Evolutionary conservation across 2,888 invertebrate genomes (phyloP), one percentile per base, ranked within the genome.

Genomic region (Meteorus colon): DNA sequence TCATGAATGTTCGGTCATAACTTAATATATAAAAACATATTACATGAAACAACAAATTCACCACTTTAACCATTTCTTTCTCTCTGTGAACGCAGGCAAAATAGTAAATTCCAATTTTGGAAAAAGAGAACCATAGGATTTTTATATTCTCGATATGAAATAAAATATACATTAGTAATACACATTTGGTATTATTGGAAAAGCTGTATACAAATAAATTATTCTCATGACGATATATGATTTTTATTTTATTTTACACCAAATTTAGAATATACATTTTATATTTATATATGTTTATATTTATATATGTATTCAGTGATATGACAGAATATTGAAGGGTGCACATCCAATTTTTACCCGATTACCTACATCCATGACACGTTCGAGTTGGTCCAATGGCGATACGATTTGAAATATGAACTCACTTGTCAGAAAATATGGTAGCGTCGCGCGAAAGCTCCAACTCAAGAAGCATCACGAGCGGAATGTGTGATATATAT

Each of bases 371-470:
- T 68, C 68, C 71, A 63, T 62, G 66, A 60, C 71, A 59, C 69
- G 62, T 67, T 60, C 67, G 59, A 34, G 65, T 48, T 75, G 67
- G 77, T 67, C 59, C 73, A 69, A 73, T 66, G 62, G 74, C 48
- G 48, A 73, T 71, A 78, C 82, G 82, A 83, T 83, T 79, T 81
- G 81, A 82, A 80, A 78, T 80, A 85, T 82, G 82, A 82, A 84
- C 80, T 82, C 78, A 74, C 74, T 77, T 77, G 81, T 82, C 80
- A 76, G 76, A 85, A 85, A 84, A 84, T 83, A 82, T 79, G 77
- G 81, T 78, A 77, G 78, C 78, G 65, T 74, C 69, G 66, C 66
- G 70, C 67, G 62, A 71, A 77, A 77, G 74, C 72, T 63, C 72
- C 76, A 73, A 62, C 76, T 71, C 76, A 66, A 76, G 73, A 75